A percentile compares a stretch with the other conserved stretches of the same genome.
phyloP scores from a whole-genome alignment of 2,888 invertebrate species.

The Dynastes grantii region DNA sequence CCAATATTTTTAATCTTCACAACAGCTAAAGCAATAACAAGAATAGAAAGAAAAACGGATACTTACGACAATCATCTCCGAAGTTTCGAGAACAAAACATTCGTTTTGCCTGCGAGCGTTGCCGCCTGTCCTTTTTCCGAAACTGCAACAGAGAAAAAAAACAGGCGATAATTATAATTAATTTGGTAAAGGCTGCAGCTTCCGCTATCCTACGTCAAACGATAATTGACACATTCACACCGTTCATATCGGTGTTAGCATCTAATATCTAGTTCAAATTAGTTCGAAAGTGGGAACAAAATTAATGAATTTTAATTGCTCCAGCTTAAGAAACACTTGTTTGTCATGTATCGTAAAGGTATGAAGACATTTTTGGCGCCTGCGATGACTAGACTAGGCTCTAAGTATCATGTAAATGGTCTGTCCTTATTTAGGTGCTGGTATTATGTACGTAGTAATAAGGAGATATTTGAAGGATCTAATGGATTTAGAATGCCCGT shows the following conservation, averaged over 20 bases:
- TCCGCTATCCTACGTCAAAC: neutral
- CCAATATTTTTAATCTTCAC: no score
- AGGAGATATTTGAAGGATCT: neutral
- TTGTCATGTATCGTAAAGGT: neutral
- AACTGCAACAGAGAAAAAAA: conserved; percentile 75
- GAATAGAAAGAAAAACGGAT: conserved; percentile 12
- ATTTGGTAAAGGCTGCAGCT: neutral
- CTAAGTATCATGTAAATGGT: neutral
- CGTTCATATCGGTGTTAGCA: neutral
- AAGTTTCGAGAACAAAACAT: conserved; percentile 88
- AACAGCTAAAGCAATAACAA: no score
- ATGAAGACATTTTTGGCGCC: neutral
- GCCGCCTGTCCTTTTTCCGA: conserved; percentile 86
- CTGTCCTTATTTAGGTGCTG: neutral
- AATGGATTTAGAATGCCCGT: neutral
- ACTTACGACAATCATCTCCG: conserved; percentile 92
- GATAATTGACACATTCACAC: conserved; percentile 2
- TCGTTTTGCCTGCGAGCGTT: conserved; percentile 86
- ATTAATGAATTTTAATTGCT: conserved; percentile 15
- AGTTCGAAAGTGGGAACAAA: neutral
- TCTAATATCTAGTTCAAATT: neutral
- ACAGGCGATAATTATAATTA: conserved; percentile 15
- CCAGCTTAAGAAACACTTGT: neutral
- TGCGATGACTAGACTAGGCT: neutral
- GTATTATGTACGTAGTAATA: neutral